phyloP scores from a whole-genome alignment of 2,888 invertebrate species.

The Carabus problematicus region DNA sequence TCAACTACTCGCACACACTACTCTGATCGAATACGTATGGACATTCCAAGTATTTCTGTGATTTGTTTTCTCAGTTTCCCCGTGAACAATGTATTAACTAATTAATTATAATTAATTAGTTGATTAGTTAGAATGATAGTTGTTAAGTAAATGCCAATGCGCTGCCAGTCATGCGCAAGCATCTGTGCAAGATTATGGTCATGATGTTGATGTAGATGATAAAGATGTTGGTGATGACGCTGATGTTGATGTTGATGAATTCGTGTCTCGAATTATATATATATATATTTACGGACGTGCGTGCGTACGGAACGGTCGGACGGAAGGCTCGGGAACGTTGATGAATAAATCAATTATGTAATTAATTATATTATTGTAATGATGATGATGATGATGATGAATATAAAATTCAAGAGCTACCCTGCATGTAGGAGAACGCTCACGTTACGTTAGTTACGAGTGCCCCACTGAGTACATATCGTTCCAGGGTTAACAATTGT shows the following conservation, averaged over 20 bases:
- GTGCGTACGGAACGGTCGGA: slow-evolving; percentile 3
- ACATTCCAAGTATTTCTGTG: slow-evolving; percentile 51
- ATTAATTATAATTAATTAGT: too few relatives aligned
- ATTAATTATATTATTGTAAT: slow-evolving; percentile 13
- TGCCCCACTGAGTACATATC: slow-evolving; percentile 59
- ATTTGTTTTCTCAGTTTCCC: slow-evolving; percentile 47
- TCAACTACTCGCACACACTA: neutral
- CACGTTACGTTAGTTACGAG: slow-evolving; percentile 54
- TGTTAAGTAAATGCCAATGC: neutral
- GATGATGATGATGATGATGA: neutral
- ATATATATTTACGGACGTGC: neutral
- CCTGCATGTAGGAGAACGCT: slow-evolving; percentile 34
- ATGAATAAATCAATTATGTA: slow-evolving; percentile 11
- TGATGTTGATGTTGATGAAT: too few relatives aligned
- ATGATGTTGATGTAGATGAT: too few relatives aligned
- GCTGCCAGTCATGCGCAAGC: too few relatives aligned
- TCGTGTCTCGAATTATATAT: too few relatives aligned
- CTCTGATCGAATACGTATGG: slow-evolving; percentile 35
- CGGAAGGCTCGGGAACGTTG: slow-evolving; percentile 33
- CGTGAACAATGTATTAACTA: neutral
- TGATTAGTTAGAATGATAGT: slow-evolving; percentile 17
- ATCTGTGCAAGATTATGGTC: too few relatives aligned
- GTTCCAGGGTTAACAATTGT: slow-evolving; percentile 58
- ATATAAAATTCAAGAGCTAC: slow-evolving; percentile 1
- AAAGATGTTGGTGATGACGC: too few relatives aligned